These are phyloP conservation scores for Parelbella ahira DNA, from an alignment of 2,888 invertebrate species.

Conservation along the genomic window DNA sequence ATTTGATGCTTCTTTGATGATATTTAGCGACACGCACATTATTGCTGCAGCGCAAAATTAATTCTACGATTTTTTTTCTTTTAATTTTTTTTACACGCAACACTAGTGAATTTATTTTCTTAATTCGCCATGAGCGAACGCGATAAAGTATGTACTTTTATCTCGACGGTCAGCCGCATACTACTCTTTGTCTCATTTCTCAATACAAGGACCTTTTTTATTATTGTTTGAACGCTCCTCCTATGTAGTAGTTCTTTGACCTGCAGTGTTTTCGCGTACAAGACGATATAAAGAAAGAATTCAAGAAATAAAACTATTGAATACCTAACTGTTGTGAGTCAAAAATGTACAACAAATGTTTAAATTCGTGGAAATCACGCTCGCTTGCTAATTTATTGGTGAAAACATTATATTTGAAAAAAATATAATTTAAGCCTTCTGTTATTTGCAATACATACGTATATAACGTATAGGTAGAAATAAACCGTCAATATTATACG, in stretches of 20 bases:
- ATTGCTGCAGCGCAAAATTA: not conserved
- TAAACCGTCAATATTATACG: too few relatives aligned
- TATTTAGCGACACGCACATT: constrained; percentile 4
- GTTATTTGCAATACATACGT: too few relatives aligned
- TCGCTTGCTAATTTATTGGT: not conserved
- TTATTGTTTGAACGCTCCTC: constrained; percentile 51
- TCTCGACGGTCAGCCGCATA: constrained; percentile 15
- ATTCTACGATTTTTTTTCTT: constrained; percentile 10
- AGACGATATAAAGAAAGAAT: constrained; percentile 4
- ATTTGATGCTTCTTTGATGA: constrained; percentile 2
- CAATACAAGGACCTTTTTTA: constrained; percentile 45
- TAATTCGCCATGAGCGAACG: constrained; percentile 1
- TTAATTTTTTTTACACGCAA: not conserved
- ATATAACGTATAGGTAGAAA: too few relatives aligned
- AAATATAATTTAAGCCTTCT: too few relatives aligned
- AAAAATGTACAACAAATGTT: too few relatives aligned
- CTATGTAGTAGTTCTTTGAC: constrained; percentile 54
- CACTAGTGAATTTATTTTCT: not conserved
- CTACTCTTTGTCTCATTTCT: constrained; percentile 23
- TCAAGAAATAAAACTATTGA: too few relatives aligned
- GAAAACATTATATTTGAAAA: too few relatives aligned
- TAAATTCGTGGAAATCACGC: constrained; percentile 1
- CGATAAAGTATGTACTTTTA: constrained; percentile 5
- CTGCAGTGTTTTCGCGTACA: constrained; percentile 28
- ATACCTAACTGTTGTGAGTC: too few relatives aligned